A percentile compares a stretch with the other conserved stretches of the same genome.
These are phyloP conservation scores for Poecilobothrus nobilitatus DNA, from an alignment of 2,888 invertebrate genomes.

Conservation along the genomic window DNA sequence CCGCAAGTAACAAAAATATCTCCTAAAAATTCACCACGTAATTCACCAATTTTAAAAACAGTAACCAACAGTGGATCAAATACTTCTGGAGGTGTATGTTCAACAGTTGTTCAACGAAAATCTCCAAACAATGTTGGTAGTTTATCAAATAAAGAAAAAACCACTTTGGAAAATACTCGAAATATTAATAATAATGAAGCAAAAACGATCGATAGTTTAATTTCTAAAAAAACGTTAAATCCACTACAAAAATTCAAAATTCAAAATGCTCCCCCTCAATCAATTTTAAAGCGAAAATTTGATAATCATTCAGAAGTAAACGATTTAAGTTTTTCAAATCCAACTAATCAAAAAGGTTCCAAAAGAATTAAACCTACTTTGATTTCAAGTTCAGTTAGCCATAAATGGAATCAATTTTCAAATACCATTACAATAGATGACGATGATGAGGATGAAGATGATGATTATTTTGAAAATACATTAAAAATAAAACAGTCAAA, in stretches of 20 bases:
- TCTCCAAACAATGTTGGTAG: neutral
- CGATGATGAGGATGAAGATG: neutral
- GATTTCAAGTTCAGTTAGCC: neutral
- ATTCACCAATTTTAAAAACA: neutral
- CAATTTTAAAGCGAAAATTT: neutral
- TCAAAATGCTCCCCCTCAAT: neutral
- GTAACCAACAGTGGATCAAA: neutral
- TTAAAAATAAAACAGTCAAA: neutral
- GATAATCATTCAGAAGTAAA: neutral
- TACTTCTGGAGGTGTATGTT: neutral
- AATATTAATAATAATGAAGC: neutral
- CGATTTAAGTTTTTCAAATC: too few species aligned
- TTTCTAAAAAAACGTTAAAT: neutral
- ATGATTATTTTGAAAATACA: neutral
- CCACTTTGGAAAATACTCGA: neutral
- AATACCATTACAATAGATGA: neutral
- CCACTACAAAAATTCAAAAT: neutral
- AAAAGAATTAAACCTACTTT: neutral
- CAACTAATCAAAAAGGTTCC: neutral
- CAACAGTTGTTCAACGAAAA: neutral
- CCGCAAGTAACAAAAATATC: neutral
- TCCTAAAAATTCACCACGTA: neutral
- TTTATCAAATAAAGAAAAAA: neutral
- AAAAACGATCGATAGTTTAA: neutral
- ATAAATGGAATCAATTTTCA: neutral